These are phyloP conservation scores for Sylvilagus bachmani DNA, from an alignment of 2,113 vertebrate species.

Conservation along the genomic window DNA sequence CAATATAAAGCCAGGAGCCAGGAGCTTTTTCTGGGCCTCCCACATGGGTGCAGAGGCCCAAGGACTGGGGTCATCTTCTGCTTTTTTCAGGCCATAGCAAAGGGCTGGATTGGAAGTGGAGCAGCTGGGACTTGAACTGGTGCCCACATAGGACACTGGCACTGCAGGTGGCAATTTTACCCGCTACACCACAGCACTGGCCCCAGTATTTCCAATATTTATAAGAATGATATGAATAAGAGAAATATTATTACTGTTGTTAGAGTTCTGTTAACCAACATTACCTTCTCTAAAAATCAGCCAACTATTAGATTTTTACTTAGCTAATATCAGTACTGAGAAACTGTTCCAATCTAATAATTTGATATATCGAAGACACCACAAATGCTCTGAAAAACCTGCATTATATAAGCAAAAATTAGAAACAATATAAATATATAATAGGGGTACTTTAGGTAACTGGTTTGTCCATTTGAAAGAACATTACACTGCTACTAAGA, in stretches of 20 bases:
- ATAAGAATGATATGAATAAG: not conserved
- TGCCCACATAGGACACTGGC: too few species aligned
- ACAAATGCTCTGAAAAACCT: not conserved
- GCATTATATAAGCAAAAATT: not conserved
- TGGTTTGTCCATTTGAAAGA: not conserved
- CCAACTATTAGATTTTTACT: conserved; percentile 33
- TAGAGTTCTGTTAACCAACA: not conserved
- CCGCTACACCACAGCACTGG: too few species aligned
- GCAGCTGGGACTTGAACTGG: too few species aligned
- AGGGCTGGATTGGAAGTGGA: too few species aligned
- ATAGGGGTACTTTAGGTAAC: not conserved
- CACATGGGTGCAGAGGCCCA: too few species aligned
- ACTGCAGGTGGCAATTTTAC: too few species aligned
- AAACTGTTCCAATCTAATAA: not conserved
- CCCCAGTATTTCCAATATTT: not conserved
- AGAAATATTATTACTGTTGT: not conserved
- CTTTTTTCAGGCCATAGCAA: too few species aligned
- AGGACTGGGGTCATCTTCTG: too few species aligned
- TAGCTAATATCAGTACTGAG: conserved; percentile 17
- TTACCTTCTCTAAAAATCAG: conserved; percentile 4
- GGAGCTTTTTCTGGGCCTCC: too few species aligned
- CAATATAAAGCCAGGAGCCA: too few species aligned
- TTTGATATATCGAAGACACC: not conserved
- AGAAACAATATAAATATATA: not conserved
- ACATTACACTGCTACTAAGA: not conserved